phyloP scores from a whole-genome alignment of 2,797 vertebrate species.

The Cephalopachus bancanus region DNA sequence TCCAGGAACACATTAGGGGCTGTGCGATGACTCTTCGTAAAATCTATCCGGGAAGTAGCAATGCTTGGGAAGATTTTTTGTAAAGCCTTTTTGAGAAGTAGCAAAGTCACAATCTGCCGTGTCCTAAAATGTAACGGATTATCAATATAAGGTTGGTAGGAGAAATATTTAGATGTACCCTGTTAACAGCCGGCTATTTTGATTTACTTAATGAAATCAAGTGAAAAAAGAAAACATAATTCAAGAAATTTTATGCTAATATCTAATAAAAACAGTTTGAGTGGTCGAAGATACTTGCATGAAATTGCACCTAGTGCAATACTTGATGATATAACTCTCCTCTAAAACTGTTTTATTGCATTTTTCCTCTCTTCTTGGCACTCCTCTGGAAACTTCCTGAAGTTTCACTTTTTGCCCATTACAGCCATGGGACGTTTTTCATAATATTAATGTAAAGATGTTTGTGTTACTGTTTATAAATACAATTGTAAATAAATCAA shows the following conservation, averaged over 20 bases:
- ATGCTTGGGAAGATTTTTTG: not conserved
- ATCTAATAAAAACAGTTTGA: slow-evolving; percentile 84
- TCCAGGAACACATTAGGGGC: slow-evolving; percentile 40
- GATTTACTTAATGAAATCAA: slow-evolving; percentile 87
- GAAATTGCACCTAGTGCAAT: slow-evolving; percentile 86
- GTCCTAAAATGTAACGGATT: slow-evolving; percentile 72
- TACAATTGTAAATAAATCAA: slow-evolving; percentile 91
- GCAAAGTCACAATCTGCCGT: slow-evolving; percentile 24
- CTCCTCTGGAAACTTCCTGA: slow-evolving; percentile 83
- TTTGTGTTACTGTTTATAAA: slow-evolving; percentile 92
- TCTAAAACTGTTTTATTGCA: slow-evolving; percentile 82
- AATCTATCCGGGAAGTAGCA: slow-evolving; percentile 67
- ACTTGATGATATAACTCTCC: slow-evolving; percentile 83
- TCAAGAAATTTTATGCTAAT: slow-evolving; percentile 80
- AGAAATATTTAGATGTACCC: slow-evolving; percentile 83
- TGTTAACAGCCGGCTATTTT: slow-evolving; percentile 84
- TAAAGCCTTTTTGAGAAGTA: no score
- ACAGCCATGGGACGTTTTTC: slow-evolving; percentile 88
- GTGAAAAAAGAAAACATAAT: slow-evolving; percentile 86
- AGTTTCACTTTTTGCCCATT: slow-evolving; percentile 87
- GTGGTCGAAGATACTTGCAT: slow-evolving; percentile 89
- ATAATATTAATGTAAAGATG: slow-evolving; percentile 89
- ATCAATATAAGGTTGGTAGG: slow-evolving; percentile 60
- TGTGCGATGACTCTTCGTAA: slow-evolving; percentile 60
- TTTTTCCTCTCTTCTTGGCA: slow-evolving; percentile 83